Evolutionary conservation across 2,113 vertebrate genomes (phyloP), one percentile per base, ranked within the genome.

Genomic region (Epinephelus cyanopodus): DNA sequence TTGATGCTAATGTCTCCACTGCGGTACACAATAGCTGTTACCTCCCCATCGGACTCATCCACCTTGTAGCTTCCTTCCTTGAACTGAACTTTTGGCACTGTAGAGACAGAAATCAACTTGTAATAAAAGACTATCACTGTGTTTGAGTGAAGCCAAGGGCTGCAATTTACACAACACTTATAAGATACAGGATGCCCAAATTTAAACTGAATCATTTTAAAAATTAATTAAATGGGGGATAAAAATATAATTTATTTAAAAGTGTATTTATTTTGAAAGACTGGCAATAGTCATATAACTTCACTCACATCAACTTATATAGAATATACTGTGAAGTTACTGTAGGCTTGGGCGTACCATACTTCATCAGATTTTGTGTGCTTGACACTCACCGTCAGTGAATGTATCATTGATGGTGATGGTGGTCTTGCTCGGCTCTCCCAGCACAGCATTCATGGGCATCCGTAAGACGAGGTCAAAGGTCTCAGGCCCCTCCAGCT

Each of bases 391-490:
- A 95, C 95, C 86, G 84, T 97, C 96, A 65, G 95, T 94, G 66
- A 92, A 1, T 0, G 89, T 94, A 74, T 97, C 96, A 4, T 96
- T 95, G 85, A 98, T 97, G 79, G 95, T 94, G 70, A 97, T 84
- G 25, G 90, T 95, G 39, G 96, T 95, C 92, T 92, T 96, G 90
- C 95, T 96, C 10, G 96, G 97, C 64, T 97, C 95, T 58, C 96
- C 96, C 81, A 97, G 91, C 18, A 94, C 95, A 13, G 96, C 95
- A 7, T 96, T 95, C 89, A 90, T 84, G 0, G 96, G 96, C 97
- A 96, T 96, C 45, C 93, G 89, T n/a, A 97, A 92, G 72, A 96
- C 93, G 9, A 97, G 92, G 90, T 97, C 96, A 93, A 96, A 97
- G 50, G 79, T 96, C 93, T 97, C 95, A 0, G 58, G 93, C 0